These are phyloP conservation scores for Xestia ashworthii DNA, from an alignment of 2,888 invertebrate genomes.

Conservation along the genomic window DNA sequence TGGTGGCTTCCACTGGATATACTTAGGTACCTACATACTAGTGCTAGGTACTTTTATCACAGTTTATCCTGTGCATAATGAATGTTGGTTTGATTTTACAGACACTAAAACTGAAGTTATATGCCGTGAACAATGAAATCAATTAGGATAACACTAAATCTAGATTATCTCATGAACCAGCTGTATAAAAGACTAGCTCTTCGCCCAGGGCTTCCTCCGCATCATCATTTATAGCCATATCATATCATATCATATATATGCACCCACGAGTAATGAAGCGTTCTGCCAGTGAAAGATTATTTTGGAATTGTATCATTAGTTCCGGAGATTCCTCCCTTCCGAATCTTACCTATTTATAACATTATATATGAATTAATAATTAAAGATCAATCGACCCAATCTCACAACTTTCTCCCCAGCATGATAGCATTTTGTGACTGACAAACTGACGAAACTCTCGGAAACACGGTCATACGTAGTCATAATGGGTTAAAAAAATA, in stretches of 20 bases:
- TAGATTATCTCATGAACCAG: background rate
- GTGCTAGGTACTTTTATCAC: background rate
- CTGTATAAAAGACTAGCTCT: too few species aligned
- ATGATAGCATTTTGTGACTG: background rate
- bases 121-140: background rate
- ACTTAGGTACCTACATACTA: conserved; percentile 7
- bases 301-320: too few species aligned
- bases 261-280: too few species aligned
- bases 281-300: too few species aligned
- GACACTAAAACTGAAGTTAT: background rate
- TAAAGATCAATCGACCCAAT: too few species aligned
- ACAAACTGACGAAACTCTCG: background rate
- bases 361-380: background rate
- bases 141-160: background rate
- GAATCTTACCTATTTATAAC: too few species aligned
- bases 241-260: too few species aligned
- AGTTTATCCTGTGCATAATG: background rate
- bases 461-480: background rate
- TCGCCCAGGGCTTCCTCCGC: too few species aligned
- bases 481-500: background rate
- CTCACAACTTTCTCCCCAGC: background rate
- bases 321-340: too few species aligned
- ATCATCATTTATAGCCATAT: too few species aligned
- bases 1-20: conserved; percentile 32
- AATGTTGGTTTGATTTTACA: background rate